These are phyloP conservation scores for Charaxes varanes DNA, from an alignment of 1,140 invertebrate genomes.

Conservation along the genomic window DNA sequence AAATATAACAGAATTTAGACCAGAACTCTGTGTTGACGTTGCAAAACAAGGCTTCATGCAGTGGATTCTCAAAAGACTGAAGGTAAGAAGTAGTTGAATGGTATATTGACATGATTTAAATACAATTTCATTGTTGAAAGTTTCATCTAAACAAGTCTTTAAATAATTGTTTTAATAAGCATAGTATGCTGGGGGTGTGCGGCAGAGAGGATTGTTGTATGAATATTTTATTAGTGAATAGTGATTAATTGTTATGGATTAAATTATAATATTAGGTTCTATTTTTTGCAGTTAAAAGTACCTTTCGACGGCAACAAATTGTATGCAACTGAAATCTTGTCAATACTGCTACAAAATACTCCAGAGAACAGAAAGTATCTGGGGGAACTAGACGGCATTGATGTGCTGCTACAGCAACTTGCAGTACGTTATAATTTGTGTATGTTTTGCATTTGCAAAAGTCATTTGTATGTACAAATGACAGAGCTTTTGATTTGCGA, in stretches of 20 bases:
- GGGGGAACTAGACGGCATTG: conserved; percentile 96
- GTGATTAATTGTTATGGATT: not conserved
- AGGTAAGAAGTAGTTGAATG: too few relatives aligned
- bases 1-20: conserved; percentile 93
- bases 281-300: conserved; percentile 74
- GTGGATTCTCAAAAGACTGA: conserved; percentile 94
- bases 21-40: conserved; percentile 88
- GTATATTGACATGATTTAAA: too few relatives aligned
- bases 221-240: too few relatives aligned
- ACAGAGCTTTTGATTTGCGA: too few relatives aligned
- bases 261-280: conserved; percentile 12
- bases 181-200: too few relatives aligned
- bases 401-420: conserved; percentile 95
- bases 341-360: conserved; percentile 94
- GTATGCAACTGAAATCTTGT: conserved; percentile 96
- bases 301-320: conserved; percentile 97
- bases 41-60: conserved; percentile 92
- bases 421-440: conserved; percentile 78
- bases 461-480: conserved; percentile 24
- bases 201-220: too few relatives aligned
- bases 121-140: too few relatives aligned
- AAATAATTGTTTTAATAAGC: too few relatives aligned
- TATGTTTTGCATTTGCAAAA: not conserved
- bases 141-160: too few relatives aligned
- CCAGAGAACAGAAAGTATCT: conserved; percentile 88